Conservation (phyloP, 2,797 vertebrate genomes). For the Pteronotus mesoamericanus region DNA sequence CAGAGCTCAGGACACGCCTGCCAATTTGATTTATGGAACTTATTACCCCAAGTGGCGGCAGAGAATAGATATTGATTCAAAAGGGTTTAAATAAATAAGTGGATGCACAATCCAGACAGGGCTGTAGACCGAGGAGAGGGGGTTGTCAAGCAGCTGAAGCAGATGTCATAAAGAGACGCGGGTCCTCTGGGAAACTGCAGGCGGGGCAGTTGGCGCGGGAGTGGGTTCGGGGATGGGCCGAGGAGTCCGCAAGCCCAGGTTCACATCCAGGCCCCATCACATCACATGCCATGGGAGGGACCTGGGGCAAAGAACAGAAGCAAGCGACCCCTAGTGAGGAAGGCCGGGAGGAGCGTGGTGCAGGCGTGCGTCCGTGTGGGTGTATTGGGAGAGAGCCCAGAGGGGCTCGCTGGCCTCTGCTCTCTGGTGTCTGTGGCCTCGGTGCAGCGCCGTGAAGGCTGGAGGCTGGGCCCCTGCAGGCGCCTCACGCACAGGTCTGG, state of each 20-base stretch:
- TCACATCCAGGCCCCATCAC: neutral
- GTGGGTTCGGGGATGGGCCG: fast-evolving
- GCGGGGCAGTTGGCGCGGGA: no score
- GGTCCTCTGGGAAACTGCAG: neutral
- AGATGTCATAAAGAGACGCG: fast-evolving
- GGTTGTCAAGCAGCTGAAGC: neutral
- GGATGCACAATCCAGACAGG: neutral
- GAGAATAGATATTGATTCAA: neutral
- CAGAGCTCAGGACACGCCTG: neutral
- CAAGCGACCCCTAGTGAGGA: neutral
- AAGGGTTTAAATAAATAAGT: conserved; percentile 17
- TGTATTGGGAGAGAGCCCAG: neutral
- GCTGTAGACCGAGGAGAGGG: neutral
- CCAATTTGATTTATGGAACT: conserved; percentile 22
- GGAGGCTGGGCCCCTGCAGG: neutral
- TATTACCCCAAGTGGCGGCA: neutral
- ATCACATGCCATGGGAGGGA: neutral
- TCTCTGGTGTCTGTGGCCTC: neutral
- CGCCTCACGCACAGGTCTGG: fast-evolving
- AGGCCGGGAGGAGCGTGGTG: fast-evolving
- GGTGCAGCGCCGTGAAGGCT: neutral
- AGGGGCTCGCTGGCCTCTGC: neutral
- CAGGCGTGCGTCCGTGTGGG: fast-evolving
- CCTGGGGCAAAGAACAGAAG: neutral
- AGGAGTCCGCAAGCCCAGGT: neutral